A percentile compares a stretch with the other conserved stretches of the same genome.
Evolutionary conservation across 2,797 vertebrate genomes (phyloP).

Genomic region (Phataginus tricuspis): DNA sequence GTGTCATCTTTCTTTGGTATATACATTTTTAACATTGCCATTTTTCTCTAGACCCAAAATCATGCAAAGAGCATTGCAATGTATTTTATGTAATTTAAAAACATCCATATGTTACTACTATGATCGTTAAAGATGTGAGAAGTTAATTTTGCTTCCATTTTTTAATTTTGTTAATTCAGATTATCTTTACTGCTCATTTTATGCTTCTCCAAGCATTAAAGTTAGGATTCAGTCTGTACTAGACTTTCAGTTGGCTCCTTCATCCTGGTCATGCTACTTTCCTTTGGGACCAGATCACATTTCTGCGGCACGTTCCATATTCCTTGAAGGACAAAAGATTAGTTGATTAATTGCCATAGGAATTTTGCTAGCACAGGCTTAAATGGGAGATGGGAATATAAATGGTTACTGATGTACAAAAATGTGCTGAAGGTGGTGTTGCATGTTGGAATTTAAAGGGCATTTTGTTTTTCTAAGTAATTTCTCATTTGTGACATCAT

Average conservation of each 20-base stretch:
- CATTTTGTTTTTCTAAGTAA: not conserved
- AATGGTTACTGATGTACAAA: not conserved
- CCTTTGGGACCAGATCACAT: not conserved
- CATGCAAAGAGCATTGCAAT: not conserved
- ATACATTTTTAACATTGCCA: not conserved
- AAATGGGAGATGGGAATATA: not conserved
- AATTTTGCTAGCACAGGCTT: conserved; percentile 11
- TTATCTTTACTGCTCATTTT: not conserved
- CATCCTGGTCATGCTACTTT: not conserved
- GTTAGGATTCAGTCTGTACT: not conserved
- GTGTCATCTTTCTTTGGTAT: not conserved
- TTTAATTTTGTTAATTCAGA: not conserved
- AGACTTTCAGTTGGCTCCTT: not conserved
- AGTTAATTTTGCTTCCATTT: conserved; percentile 42
- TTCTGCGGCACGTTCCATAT: not conserved
- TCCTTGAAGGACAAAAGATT: conserved; percentile 2
- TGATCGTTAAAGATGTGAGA: conserved; percentile 13
- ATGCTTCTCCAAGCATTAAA: not conserved
- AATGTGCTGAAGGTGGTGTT: not conserved
- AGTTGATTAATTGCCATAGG: not conserved
- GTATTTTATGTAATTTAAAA: conserved; percentile 43
- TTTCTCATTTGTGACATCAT: not conserved
- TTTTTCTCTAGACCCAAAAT: conserved; percentile 12
- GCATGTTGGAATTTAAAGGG: not conserved
- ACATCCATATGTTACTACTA: not conserved